Evolutionary conservation across 2,888 invertebrate species (phyloP), one percentile per base, ranked within the genome.

Genomic region (Microplitis manilae): DNA sequence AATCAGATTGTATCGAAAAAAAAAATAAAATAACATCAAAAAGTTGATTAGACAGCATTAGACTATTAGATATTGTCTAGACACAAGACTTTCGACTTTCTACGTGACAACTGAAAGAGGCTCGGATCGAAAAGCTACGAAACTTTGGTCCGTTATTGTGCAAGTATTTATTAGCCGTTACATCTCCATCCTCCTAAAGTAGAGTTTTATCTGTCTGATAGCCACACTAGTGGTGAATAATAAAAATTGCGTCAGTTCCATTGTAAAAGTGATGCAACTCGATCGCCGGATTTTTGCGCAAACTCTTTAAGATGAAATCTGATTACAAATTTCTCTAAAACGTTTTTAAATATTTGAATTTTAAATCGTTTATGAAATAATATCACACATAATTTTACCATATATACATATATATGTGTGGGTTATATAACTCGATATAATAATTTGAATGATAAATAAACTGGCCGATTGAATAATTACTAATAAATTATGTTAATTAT

Each of bases 171-270:
- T 50, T 50, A 50, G 50, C 50, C 50, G 50, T 50, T 13, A 50
- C 50, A 50, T 50, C 50, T 50, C 50, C 9, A 50, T 50, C 13
- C 13, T 13, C 50, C 50, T 50, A 5, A 13, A 13, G 50, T 13
- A 50, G 9, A 50, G 9, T 50, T 50, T 50, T 5, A 50, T 50
- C 50, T 50, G 13, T 13, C 50, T 50, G 50, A 50, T 50, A 50
- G 50, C 50, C 8, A 50, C 13, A 50, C 9, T 50, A 13, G 9
- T 8, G 30, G 39, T 38, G 60, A 67, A 69, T 80, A 77, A 78
- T 78, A 78, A 81, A 81, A 77, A 79, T 81, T 82, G 79, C 81
- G 74, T 80, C 78, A 80, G 75, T 13, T 73, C 79, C 79, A 82
- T 81, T 81, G 80, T 80, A 76, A 65, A 77, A 59, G 76, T 80